Conservation (phyloP, 2,888 invertebrate genomes). For the Drosophila affinis region DNA sequence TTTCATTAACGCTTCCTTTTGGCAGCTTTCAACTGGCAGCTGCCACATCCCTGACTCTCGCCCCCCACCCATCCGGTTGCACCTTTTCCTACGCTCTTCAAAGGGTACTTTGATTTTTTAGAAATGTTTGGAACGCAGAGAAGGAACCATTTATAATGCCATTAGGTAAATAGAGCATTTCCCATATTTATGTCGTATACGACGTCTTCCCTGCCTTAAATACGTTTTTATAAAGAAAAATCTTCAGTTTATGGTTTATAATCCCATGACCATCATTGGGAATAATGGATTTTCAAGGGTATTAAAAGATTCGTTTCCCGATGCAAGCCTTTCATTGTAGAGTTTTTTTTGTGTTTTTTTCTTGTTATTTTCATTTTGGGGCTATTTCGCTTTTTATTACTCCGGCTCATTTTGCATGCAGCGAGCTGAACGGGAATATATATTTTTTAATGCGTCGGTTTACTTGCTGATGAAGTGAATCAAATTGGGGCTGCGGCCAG, state of each 20-base stretch:
- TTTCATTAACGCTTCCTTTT: slow-evolving; percentile 62
- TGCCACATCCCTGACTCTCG: slow-evolving; percentile 5
- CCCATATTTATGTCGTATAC: no score
- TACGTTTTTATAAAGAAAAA: no score
- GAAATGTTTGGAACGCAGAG: no score
- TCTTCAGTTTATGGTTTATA: not conserved
- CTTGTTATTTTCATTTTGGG: slow-evolving; percentile 51
- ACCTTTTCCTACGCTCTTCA: not conserved
- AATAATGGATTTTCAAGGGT: not conserved
- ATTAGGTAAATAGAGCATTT: no score
- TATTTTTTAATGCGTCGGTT: slow-evolving; percentile 74
- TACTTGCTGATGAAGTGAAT: slow-evolving; percentile 81
- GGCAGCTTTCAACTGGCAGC: slow-evolving; percentile 19
- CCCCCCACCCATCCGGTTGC: not conserved
- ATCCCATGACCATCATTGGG: not conserved
- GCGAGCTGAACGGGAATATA: slow-evolving; percentile 61
- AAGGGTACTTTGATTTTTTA: not conserved
- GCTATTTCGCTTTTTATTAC: slow-evolving; percentile 38
- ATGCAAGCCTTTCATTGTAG: slow-evolving; percentile 3
- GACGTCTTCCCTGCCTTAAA: no score
- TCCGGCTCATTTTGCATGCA: slow-evolving; percentile 71
- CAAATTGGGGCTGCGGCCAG: slow-evolving; percentile 60
- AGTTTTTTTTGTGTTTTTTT: slow-evolving; percentile 42
- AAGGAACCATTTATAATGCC: no score
- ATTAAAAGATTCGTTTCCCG: not conserved